These are phyloP conservation scores for Choloepus didactylus DNA, from an alignment of 2,797 vertebrate genomes.

Conservation along the genomic window DNA sequence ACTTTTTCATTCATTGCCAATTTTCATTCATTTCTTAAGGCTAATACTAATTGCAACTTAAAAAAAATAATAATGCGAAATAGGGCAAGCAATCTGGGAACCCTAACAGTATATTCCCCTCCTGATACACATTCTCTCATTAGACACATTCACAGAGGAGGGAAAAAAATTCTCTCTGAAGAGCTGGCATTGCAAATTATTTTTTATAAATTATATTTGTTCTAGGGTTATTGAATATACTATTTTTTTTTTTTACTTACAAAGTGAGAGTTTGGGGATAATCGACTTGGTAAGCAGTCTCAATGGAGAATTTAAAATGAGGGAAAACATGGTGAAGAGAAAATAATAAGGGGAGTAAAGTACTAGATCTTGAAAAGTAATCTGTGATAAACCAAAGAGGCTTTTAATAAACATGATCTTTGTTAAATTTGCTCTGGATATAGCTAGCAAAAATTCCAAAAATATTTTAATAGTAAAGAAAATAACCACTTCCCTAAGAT, in stretches of 20 bases:
- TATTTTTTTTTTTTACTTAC: conserved; percentile 59
- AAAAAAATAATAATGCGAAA: conserved; percentile 83
- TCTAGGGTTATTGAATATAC: conserved; percentile 72
- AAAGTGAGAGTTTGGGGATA: conserved; percentile 79
- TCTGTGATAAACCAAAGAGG: conserved; percentile 62
- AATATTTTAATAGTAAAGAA: conserved; percentile 68
- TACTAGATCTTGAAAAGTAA: conserved; percentile 74
- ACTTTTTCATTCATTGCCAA: conserved; percentile 82
- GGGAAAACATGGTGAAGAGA: conserved; percentile 58
- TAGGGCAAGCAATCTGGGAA: conserved; percentile 81
- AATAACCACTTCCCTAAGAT: conserved; percentile 53
- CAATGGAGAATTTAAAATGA: conserved; percentile 81
- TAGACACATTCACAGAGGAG: conserved; percentile 70
- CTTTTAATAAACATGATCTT: conserved; percentile 67
- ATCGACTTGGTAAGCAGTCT: conserved; percentile 74
- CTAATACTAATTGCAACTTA: conserved; percentile 83
- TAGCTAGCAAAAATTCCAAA: conserved; percentile 54
- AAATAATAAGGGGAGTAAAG: conserved; percentile 72
- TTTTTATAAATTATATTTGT: conserved; percentile 80
- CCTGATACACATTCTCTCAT: conserved; percentile 71
- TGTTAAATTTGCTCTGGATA: conserved; percentile 73
- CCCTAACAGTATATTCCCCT: conserved; percentile 66
- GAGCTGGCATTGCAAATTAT: conserved; percentile 70
- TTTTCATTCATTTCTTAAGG: conserved; percentile 86
- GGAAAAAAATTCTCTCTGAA: conserved; percentile 47